Percentiles rank a stretch among this genome's conserved stretches.
Conservation (phyloP, 2,888 invertebrate genomes). For the Eupsilia transversa region DNA sequence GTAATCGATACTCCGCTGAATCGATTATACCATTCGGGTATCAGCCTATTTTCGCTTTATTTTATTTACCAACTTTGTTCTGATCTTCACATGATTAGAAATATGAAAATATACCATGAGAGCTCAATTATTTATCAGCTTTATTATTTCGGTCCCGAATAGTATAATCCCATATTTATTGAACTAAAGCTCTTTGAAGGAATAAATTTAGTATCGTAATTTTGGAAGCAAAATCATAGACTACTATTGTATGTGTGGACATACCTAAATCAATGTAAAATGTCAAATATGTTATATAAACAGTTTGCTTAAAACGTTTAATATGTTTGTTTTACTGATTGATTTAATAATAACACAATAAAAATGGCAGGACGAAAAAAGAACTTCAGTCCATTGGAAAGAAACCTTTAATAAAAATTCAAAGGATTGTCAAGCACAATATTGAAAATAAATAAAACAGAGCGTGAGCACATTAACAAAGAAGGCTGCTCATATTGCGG, state of each 20-base stretch:
- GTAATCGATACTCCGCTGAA: neutral
- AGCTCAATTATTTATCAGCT: neutral
- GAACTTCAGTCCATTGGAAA: no score
- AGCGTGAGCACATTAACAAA: neutral
- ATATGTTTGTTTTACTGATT: neutral
- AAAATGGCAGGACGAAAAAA: neutral
- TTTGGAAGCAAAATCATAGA: neutral
- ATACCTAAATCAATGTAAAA: neutral
- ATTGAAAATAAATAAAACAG: neutral
- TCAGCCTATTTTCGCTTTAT: neutral
- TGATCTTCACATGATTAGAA: neutral
- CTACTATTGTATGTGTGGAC: neutral
- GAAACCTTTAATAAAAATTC: neutral
- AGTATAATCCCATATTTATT: neutral
- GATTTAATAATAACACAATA: neutral
- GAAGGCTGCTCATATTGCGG: neutral
- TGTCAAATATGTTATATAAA: no score
- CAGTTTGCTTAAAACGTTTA: no score
- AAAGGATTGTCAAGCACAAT: neutral
- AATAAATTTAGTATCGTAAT: neutral
- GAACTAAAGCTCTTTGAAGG: neutral
- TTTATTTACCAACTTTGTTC: neutral
- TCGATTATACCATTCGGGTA: no score
- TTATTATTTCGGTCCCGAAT: neutral
- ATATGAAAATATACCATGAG: neutral